Conservation (phyloP, 1,140 invertebrate genomes). For the Drosophila rhopaloa region DNA sequence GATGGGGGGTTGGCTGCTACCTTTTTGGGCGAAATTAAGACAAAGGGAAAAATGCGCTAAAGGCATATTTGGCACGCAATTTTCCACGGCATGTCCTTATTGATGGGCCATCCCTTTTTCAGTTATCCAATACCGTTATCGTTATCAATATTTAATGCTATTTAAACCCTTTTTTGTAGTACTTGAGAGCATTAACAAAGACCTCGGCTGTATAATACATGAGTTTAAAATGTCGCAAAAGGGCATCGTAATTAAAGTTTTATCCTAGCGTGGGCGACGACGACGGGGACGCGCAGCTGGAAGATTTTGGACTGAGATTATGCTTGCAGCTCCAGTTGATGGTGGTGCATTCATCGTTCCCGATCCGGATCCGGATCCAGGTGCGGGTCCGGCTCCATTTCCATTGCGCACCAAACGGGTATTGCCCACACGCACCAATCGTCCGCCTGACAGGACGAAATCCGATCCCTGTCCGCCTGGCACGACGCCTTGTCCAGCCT, state of each 20-base stretch:
- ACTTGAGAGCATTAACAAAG: background rate
- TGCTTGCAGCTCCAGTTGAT: background rate
- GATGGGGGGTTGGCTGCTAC: conserved; percentile 16
- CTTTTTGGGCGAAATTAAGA: conserved; percentile 61
- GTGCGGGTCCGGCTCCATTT: too few relatives aligned
- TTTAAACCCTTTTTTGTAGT: conserved; percentile 46
- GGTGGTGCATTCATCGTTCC: background rate
- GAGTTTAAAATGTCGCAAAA: background rate
- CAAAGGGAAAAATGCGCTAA: conserved; percentile 74
- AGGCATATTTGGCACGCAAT: conserved; percentile 79
- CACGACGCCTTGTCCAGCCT: background rate
- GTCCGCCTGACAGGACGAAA: background rate
- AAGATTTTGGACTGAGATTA: too few relatives aligned
- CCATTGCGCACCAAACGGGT: background rate
- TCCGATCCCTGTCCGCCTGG: background rate
- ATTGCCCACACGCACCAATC: background rate
- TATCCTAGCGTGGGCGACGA: background rate
- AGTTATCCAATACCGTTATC: conserved; percentile 40
- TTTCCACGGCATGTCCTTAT: conserved; percentile 61
- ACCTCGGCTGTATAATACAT: conserved; percentile 27
- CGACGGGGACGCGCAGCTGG: background rate
- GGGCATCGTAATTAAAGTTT: background rate
- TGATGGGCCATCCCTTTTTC: conserved; percentile 73
- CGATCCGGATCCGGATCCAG: background rate
- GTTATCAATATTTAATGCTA: conserved; percentile 76